These are phyloP conservation scores for Neofelis nebulosa DNA, from an alignment of 2,113 vertebrate species.

Conservation along the genomic window DNA sequence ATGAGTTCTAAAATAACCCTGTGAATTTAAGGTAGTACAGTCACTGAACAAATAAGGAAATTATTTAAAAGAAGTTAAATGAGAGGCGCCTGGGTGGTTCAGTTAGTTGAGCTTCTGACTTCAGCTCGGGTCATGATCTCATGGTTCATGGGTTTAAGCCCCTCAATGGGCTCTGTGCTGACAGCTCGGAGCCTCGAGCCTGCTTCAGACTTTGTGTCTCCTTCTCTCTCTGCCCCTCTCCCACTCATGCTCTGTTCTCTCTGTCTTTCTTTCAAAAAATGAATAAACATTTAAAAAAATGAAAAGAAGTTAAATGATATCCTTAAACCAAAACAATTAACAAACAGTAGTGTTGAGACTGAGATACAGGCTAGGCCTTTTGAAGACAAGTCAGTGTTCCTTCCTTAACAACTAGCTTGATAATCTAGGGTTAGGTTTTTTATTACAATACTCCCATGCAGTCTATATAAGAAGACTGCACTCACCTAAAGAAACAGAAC, in stretches of 20 bases:
- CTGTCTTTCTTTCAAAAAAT: too few relatives aligned
- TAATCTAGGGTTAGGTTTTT: background rate
- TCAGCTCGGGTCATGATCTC: too few relatives aligned
- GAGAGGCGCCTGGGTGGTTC: background rate
- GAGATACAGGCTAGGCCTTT: background rate
- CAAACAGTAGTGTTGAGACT: background rate
- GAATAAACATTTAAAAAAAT: constrained; percentile 6
- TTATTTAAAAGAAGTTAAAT: constrained; percentile 3
- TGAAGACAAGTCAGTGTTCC: background rate
- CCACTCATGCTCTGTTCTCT: too few relatives aligned
- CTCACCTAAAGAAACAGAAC: background rate
- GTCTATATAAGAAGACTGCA: background rate
- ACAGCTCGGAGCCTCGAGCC: too few relatives aligned
- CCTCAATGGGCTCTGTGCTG: too few relatives aligned
- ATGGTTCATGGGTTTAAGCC: too few relatives aligned
- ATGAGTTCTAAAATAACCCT: constrained; percentile 39
- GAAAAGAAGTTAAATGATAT: background rate
- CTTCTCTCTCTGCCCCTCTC: too few relatives aligned
- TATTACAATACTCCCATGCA: background rate
- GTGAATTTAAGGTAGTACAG: background rate
- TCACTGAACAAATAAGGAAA: constrained; percentile 32
- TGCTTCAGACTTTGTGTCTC: too few relatives aligned
- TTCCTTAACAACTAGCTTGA: background rate
- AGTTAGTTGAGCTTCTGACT: too few relatives aligned
- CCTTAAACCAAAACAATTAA: constrained; percentile 24